Conservation (phyloP, 2,888 invertebrate species). For the Laothoe populi region DNA sequence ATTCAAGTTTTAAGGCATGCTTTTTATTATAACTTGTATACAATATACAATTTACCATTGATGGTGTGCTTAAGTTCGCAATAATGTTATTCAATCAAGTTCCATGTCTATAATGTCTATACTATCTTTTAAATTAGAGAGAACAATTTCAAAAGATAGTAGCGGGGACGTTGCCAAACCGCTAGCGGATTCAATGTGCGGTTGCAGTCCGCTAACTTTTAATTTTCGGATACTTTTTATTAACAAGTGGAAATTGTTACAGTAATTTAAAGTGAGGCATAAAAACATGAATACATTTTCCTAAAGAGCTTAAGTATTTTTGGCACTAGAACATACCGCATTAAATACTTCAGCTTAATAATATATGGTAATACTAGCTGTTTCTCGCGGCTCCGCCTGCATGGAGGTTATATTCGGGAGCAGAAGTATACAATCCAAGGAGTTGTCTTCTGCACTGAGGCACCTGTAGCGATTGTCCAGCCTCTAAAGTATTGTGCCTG, state of each 20-base stretch:
- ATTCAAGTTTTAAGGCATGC: too few relatives aligned
- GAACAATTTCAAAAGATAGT: constrained; percentile 30
- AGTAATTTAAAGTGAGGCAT: neutral
- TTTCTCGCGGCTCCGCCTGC: too few relatives aligned
- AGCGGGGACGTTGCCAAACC: constrained; percentile 28
- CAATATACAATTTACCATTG: too few relatives aligned
- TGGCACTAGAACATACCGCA: neutral
- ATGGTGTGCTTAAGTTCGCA: too few relatives aligned
- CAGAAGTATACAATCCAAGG: too few relatives aligned
- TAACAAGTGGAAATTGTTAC: neutral
- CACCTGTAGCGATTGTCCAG: too few relatives aligned
- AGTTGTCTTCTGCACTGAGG: too few relatives aligned
- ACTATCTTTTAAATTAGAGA: neutral
- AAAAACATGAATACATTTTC: neutral
- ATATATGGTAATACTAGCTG: too few relatives aligned
- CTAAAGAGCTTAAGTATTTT: neutral
- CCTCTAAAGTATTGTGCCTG: too few relatives aligned
- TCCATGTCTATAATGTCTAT: neutral
- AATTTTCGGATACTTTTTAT: constrained; percentile 12
- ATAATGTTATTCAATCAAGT: neutral
- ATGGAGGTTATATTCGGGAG: too few relatives aligned
- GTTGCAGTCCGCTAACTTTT: constrained; percentile 2
- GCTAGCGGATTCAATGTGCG: constrained; percentile 6
- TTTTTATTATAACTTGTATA: too few relatives aligned
- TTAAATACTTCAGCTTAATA: too few relatives aligned